Evolutionary conservation across 2,888 invertebrate genomes (phyloP), one percentile per base, ranked within the genome.

Genomic region (Brenthis daphne): DNA sequence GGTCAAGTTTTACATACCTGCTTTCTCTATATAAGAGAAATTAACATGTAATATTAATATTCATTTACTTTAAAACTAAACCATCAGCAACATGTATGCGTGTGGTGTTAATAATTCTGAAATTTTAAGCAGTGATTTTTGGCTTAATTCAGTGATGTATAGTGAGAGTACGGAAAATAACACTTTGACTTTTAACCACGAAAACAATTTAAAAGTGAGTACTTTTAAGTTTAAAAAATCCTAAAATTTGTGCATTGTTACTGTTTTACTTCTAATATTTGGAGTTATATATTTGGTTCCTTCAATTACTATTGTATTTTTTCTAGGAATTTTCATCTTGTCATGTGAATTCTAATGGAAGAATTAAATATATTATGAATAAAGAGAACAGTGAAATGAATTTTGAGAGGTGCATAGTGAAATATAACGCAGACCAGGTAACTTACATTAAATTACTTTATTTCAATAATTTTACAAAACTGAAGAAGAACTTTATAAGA

Each of bases 351-450:
- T 11, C 50, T 6, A 60, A 33, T 60, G 29, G 6, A 33, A 50
- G 33, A 37, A n/a, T 37, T n/a, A 16, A 16, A 33, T 33, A 57
- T 43, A 29, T 29, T 29, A 57, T 47, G 24, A 14, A 47, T 4
- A 48, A 33, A 50, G 29, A 50, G 29, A 61, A 29, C 11, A 29
- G 8, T 11, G 33, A 37, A 16, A 16, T 20, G 11, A 58, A 29
- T 16, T 11, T 6, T 51, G 14, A 47, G 0, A 50, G 29, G n/a
- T 61, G 60, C 6, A 29, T 61, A 50, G 29, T 50, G n/a, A 29
- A 29, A 50, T 61, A 16, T 16, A 61, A 61, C n/a, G 11, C 16
- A 61, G 50, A 50, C 13, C 61, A 61, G 61, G 61, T 61, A 61
- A 51, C 0, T 61, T 29, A 29, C 29, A 50, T 12, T 61, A n/a